Evolutionary conservation across 2,113 vertebrate genomes (phyloP), one percentile per base, ranked within the genome.

Genomic region (Cepphus grylle): DNA sequence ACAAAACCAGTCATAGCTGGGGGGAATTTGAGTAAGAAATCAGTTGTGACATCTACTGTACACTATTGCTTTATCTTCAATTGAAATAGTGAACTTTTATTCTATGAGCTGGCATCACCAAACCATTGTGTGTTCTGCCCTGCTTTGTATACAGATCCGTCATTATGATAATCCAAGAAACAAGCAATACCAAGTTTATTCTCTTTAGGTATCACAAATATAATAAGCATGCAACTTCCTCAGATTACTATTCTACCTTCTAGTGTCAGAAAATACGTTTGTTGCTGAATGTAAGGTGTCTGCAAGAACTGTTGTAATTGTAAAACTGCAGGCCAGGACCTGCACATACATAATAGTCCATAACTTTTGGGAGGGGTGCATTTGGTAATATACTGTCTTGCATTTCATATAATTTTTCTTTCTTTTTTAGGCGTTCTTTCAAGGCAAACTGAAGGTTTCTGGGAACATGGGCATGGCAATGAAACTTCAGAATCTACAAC

Each of bases 381-480:
- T 78, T 71, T 85, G 47, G 8, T 38, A 21, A 5, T 25, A 5
- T 1, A 21, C 49, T 53, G 11, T 56, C 32, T 18, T 87, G 52
- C 36, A 26, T 86, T 87, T 94, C 58, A 91, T 38, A 7, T 29
- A 34, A 25, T 78, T 53, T 91, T 66, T 92, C 36, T 97, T 95
- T 95, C 56, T 81, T 96, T 96, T 94, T 47, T 91, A 98, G 99
- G 99, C 99, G 12, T 99, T 99, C 97, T 99, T 99, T 95, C 98
- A 99, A 98, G 99, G 99, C 32, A 99, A 99, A 96, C 95, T 99
- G 98, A 99, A 99, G 98, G 95, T 99, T 82, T 86, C 98, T 86
- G 99, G 99, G 62, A 99, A 99, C 97, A 99, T 99, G 99, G 98
- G 98, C 65, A 96, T 99, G 98, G 99, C 99, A 67, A 99, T 99